These are phyloP conservation scores for Trichogramma dendrolimi DNA, from an alignment of 2,888 invertebrate genomes.

Conservation along the genomic window DNA sequence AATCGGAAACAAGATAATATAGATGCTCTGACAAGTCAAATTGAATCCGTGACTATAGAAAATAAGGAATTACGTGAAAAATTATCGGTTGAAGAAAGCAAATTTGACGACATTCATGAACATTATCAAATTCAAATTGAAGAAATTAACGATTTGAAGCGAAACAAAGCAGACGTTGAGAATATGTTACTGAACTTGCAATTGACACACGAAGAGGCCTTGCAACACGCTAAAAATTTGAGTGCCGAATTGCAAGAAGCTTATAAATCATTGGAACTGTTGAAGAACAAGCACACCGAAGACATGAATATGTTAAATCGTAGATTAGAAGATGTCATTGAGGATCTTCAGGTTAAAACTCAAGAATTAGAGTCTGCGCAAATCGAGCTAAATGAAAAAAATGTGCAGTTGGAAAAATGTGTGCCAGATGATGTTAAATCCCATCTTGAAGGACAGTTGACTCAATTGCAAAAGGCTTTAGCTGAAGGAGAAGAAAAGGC, in stretches of 20 bases:
- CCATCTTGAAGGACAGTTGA: conserved; percentile 45
- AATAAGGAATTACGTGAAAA: conserved; percentile 26
- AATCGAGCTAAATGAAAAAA: conserved; percentile 49
- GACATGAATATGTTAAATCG: conserved; percentile 50
- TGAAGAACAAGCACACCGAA: conserved; percentile 49
- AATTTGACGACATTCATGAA: conserved; percentile 49
- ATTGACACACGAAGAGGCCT: conserved; percentile 33
- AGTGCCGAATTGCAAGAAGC: conserved; percentile 45
- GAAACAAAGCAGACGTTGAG: conserved; percentile 30
- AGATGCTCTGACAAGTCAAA: conserved; percentile 40
- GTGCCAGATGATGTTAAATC: conserved; percentile 44
- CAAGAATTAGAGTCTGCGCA: conserved; percentile 47
- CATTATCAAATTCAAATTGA: conserved; percentile 46
- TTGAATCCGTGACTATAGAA: conserved; percentile 50
- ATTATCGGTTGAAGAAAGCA: conserved; percentile 28
- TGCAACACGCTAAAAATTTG: conserved; percentile 34
- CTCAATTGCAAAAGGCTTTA: conserved; percentile 50
- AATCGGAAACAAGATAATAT: conserved; percentile 24
- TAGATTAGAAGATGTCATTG: conserved; percentile 51
- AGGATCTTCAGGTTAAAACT: conserved; percentile 51
- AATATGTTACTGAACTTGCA: conserved; percentile 34
- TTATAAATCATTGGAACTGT: conserved; percentile 54
- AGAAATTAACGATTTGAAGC: conserved; percentile 42
- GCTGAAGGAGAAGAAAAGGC: conserved; percentile 59
- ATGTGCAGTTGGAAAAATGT: conserved; percentile 44